phyloP scores from a whole-genome alignment of 1,140 invertebrate genomes.

The Caerostris darwini region DNA sequence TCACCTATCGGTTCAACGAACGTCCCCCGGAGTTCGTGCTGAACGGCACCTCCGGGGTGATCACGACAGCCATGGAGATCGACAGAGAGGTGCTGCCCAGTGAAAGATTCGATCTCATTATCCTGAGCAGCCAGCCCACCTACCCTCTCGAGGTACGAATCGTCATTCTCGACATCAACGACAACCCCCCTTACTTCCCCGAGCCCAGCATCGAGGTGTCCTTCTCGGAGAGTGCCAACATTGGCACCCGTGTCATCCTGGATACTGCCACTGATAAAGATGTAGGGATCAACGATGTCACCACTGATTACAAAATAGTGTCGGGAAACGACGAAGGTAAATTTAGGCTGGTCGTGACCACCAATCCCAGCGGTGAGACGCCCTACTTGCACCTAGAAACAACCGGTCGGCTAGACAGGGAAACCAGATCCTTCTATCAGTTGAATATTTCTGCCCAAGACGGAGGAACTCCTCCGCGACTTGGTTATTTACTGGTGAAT shows the following conservation, averaged over 20 bases:
- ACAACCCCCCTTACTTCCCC: conserved; percentile 94
- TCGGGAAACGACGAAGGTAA: conserved; percentile 93
- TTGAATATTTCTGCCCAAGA: conserved; percentile 95
- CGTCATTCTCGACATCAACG: conserved; percentile 92
- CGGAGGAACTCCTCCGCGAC: conserved; percentile 89
- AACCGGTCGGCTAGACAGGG: conserved; percentile 93
- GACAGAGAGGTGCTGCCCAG: conserved; percentile 89
- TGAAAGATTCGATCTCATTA: conserved; percentile 93
- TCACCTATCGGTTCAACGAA: conserved; percentile 92
- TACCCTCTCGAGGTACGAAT: conserved; percentile 96
- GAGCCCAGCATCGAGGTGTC: conserved; percentile 91
- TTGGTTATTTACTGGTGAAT: conserved; percentile 93
- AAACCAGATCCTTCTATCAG: conserved; percentile 90
- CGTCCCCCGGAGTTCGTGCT: conserved; percentile 91
- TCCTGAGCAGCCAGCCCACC: conserved; percentile 94
- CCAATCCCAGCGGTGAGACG: conserved; percentile 92
- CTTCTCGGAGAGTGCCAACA: conserved; percentile 94
- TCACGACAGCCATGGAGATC: conserved; percentile 89
- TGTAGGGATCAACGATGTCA: conserved; percentile 90
- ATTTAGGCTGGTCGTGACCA: conserved; percentile 92
- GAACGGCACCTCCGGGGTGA: conserved; percentile 90
- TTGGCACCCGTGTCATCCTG: conserved; percentile 91
- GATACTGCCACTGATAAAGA: conserved; percentile 94
- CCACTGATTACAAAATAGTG: conserved; percentile 93
- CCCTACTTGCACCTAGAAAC: conserved; percentile 95